Base-by-base conservation (phyloP, 2,888 invertebrate genomes). In the Drosophila mulleri region DNA sequence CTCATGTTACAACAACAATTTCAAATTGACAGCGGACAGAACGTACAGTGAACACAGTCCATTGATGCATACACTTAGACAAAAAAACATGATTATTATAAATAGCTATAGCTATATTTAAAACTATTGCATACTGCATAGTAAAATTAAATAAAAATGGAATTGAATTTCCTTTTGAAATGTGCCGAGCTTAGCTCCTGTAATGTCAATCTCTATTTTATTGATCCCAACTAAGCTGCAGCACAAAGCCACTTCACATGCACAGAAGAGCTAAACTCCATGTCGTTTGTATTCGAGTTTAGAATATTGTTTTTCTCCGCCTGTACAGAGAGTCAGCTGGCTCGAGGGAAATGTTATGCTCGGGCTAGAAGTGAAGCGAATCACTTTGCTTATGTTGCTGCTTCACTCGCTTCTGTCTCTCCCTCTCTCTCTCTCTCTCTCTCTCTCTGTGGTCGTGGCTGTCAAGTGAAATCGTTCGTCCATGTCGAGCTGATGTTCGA, bases 401-500 rank as follows among this genome's bases (percentile, higher is more conserved):
- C 42, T 48, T 56, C 18, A 18, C 35, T 35, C 29, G 2, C 67
- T 77, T 3, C n/a, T 16, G 26, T 16, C 7, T 56, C 35, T 44
- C 12, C 20, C 44, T 5, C 18, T 2, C 23, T 20, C 39, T 12
- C 29, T 29, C 32, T 11, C 11, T 11, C 32, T 32, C 11, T 32
- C 3, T 32, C 32, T 32, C 32, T 11, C 62, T 75, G 48, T 42
- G 45, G 57, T 48, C 53, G 52, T 56, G 44, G 61, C 64, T 75
- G 84, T 84, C 85, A 81, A 86, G 89, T 88, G 84, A 84, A 84
- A 84, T 84, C 83, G 84, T 70, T 72, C 74, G 83, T 72, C 74
- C 73, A 70, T 67, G 70, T 79, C 72, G 66, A 50, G 50, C 50
- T 35, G 23, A 23, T 23, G 45, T 23, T 32, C 18, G 32, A 18